A percentile compares a stretch with the other conserved stretches of the same genome.
These are phyloP conservation scores for Aurelia coerulea DNA, from an alignment of 30 jellyfish, hydroid and myxozoan genomes.

Conservation along the genomic window DNA sequence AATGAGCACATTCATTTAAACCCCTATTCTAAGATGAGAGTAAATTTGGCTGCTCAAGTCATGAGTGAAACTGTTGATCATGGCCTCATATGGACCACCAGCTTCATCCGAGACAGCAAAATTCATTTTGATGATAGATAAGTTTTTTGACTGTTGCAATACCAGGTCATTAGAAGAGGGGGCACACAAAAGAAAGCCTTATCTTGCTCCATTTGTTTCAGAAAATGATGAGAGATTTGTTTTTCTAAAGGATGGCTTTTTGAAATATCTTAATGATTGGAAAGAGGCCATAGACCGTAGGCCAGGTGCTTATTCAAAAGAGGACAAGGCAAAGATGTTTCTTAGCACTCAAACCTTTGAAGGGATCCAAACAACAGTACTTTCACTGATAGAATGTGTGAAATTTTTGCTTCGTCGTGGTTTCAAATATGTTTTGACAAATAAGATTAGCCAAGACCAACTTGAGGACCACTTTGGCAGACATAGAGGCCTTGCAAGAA, in stretches of 20 bases:
- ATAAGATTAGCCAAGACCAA: not conserved
- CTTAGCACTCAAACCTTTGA: too few species aligned
- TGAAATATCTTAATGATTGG: too few species aligned
- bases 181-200: constrained; percentile 1
- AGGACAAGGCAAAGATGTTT: too few species aligned
- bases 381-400: constrained; percentile 19
- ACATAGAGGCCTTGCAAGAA: constrained; percentile 4
- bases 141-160: too few species aligned
- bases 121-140: too few species aligned
- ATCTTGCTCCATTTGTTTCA: not conserved
- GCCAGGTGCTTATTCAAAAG: too few species aligned
- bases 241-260: not conserved
- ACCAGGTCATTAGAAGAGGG: too few species aligned
- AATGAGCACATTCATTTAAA: constrained; percentile 7
- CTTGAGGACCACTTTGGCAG: constrained; percentile 9
- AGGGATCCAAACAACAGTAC: not conserved
- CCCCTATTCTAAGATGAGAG: not conserved
- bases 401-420: not conserved
- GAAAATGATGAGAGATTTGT: constrained; percentile 2
- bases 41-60: too few species aligned
- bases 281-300: too few species aligned
- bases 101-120: too few species aligned
- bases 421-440: constrained; percentile 13
- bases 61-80: too few species aligned
- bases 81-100: too few species aligned